These are phyloP conservation scores for Pelecanoides urinatrix DNA, from an alignment of 2,113 vertebrate genomes.

Conservation along the genomic window DNA sequence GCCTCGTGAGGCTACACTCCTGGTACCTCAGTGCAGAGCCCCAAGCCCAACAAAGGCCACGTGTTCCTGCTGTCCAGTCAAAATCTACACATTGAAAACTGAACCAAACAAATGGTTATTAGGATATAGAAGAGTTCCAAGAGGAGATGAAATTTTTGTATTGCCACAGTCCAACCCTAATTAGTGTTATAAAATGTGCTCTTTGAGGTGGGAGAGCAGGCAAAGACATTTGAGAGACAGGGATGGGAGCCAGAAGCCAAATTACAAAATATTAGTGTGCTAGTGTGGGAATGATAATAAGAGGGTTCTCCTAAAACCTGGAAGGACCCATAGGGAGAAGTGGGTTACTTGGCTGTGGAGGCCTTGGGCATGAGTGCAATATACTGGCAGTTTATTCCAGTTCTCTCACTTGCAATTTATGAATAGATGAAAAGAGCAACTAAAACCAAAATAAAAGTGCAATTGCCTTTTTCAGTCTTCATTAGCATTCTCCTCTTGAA, in stretches of 20 bases:
- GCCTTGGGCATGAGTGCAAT: background rate
- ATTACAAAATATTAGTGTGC: background rate
- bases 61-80: background rate
- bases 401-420: constrained; percentile 38
- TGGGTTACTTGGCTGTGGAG: background rate
- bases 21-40: background rate
- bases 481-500: constrained; percentile 45
- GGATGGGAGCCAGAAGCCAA: background rate
- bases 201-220: background rate
- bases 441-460: constrained; percentile 14
- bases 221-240: background rate
- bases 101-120: background rate
- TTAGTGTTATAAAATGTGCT: background rate
- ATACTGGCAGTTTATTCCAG: background rate
- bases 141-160: background rate
- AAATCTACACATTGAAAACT: background rate
- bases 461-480: constrained; percentile 37
- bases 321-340: background rate
- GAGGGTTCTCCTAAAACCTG: background rate
- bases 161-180: background rate
- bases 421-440: constrained; percentile 50
- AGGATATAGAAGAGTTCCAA: background rate
- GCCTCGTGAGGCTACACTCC: no score
- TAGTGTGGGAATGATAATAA: background rate
- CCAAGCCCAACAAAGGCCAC: background rate